phyloP scores from a whole-genome alignment of 2,888 invertebrate species.

The Aphodius granarius region DNA sequence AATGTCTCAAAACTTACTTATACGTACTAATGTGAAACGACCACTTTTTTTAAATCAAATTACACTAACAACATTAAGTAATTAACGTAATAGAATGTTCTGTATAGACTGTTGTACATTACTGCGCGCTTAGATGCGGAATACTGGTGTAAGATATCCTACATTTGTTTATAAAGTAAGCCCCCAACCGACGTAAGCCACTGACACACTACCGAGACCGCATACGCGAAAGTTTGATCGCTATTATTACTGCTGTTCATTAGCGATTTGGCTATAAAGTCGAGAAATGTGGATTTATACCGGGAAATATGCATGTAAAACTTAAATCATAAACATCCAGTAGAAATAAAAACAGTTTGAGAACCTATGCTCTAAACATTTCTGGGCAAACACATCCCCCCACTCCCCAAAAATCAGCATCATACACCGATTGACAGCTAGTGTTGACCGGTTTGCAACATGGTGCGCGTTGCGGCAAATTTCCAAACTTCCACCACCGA shows the following conservation, averaged over 20 bases:
- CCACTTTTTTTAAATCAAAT: neutral
- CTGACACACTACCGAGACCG: neutral
- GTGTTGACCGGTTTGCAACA: too few species aligned
- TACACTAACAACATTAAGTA: conserved; percentile 1
- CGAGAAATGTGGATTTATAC: neutral
- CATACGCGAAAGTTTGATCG: neutral
- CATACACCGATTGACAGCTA: too few species aligned
- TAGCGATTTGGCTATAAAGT: neutral
- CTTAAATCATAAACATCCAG: too few species aligned
- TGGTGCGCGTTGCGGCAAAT: too few species aligned
- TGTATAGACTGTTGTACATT: neutral
- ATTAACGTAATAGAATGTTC: neutral
- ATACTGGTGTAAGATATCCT: neutral
- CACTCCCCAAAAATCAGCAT: too few species aligned
- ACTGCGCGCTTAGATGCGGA: neutral
- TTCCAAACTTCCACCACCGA: too few species aligned
- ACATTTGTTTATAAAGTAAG: neutral
- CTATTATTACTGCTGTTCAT: neutral
- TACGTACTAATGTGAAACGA: neutral
- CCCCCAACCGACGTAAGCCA: neutral
- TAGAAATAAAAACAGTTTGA: too few species aligned
- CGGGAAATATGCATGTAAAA: too few species aligned
- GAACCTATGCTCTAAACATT: too few species aligned
- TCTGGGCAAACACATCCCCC: too few species aligned
- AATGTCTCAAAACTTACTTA: neutral